These are phyloP conservation scores for Edolisoma coerulescens DNA, from an alignment of 2,113 vertebrate species.

Conservation along the genomic window DNA sequence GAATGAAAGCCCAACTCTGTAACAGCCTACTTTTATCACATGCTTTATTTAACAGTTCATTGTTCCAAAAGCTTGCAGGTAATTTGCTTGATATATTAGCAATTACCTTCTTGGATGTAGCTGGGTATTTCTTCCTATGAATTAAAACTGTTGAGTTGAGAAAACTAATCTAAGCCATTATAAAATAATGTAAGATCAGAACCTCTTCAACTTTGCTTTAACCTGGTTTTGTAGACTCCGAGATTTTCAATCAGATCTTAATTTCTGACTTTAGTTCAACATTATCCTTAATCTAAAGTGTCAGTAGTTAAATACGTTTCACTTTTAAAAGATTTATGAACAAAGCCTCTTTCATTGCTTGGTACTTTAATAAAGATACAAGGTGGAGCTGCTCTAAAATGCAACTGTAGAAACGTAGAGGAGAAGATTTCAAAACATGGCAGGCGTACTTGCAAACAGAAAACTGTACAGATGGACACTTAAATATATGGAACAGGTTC, in stretches of 20 bases:
- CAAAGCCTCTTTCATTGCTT: not conserved
- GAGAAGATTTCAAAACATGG: not conserved
- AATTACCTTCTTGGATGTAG: slow-evolving; percentile 44
- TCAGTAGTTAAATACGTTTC: slow-evolving; percentile 28
- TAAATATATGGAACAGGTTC: not conserved
- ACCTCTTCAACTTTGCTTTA: slow-evolving; percentile 47
- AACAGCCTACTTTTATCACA: not conserved
- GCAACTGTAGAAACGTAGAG: not conserved
- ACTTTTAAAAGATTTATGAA: slow-evolving; percentile 10
- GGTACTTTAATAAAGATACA: not conserved
- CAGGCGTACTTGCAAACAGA: not conserved
- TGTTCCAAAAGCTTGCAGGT: slow-evolving; percentile 17
- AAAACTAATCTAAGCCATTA: slow-evolving; percentile 38
- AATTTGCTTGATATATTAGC: slow-evolving; percentile 40
- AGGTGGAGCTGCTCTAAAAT: not conserved
- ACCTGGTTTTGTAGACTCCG: not conserved
- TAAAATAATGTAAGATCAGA: slow-evolving; percentile 30
- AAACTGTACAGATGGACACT: not conserved
- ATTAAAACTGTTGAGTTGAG: slow-evolving; percentile 48
- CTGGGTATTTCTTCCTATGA: not conserved
- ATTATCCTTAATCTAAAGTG: slow-evolving; percentile 37
- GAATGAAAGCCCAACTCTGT: not conserved
- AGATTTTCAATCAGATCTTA: slow-evolving; percentile 31
- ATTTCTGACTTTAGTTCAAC: slow-evolving; percentile 12
- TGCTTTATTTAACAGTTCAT: slow-evolving; percentile 22